phyloP scores from a whole-genome alignment of 1,140 invertebrate genomes.

The Andrena cerasifolii region DNA sequence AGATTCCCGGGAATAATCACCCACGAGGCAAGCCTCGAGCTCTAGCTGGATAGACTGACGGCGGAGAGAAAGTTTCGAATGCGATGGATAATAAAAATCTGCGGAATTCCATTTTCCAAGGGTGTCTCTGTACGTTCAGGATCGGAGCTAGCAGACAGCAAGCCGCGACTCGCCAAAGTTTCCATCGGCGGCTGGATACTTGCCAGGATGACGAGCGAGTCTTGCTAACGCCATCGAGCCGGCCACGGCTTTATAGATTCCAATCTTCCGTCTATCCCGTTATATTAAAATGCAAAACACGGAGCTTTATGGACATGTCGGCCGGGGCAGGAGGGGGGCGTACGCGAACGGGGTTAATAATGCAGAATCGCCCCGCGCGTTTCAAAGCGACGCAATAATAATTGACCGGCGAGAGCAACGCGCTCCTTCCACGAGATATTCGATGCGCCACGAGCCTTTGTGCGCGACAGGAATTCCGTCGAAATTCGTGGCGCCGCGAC shows the following conservation, averaged over 20 bases:
- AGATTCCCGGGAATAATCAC: no score
- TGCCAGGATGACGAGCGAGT: constrained; percentile 2
- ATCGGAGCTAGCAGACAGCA: no score
- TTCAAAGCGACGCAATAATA: constrained; percentile 24
- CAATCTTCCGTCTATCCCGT: constrained; percentile 4
- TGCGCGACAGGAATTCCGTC: neutral
- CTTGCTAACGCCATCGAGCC: neutral
- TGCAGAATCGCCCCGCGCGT: neutral
- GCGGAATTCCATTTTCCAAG: no score
- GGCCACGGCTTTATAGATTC: constrained; percentile 2
- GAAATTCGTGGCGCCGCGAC: neutral
- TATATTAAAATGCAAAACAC: constrained; percentile 39
- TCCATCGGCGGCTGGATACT: neutral
- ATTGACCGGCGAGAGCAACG: neutral
- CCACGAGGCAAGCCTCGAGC: no score
- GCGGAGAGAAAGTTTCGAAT: no score
- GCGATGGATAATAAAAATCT: no score
- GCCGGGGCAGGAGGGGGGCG: no score
- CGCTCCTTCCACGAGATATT: neutral
- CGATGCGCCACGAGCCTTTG: neutral
- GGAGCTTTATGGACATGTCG: neutral
- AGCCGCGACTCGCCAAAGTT: neutral
- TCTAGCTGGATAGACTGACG: no score
- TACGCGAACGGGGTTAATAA: constrained; percentile 13
- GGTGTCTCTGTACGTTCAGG: neutral